Conservation (phyloP, 2,797 vertebrate species). For the Cyprinodon diabolis region DNA sequence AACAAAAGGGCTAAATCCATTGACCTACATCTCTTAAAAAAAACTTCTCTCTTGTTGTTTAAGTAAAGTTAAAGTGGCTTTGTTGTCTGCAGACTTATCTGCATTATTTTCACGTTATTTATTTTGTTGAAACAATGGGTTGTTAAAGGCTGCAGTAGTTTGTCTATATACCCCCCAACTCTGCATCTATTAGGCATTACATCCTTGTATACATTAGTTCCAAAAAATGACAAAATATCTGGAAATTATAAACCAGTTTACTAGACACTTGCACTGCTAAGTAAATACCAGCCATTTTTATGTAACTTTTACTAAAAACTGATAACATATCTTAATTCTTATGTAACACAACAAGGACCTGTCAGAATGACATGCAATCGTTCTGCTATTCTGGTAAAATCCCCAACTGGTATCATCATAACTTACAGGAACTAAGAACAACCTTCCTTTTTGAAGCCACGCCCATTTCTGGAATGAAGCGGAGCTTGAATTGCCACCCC, state of each 20-base stretch:
- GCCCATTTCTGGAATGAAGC: constrained; percentile 27
- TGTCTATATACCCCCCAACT: neutral
- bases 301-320: neutral
- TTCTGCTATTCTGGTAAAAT: neutral
- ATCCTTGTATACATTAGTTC: neutral
- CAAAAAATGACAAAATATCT: neutral
- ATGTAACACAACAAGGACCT: neutral
- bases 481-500: constrained; percentile 2
- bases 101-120: too few species aligned
- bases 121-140: neutral
- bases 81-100: too few species aligned
- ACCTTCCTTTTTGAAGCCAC: neutral
- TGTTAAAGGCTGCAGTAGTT: neutral
- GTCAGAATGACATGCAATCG: neutral
- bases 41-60: too few species aligned
- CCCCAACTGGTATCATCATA: neutral
- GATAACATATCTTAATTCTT: neutral
- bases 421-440: neutral
- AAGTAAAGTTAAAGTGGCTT: neutral
- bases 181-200: neutral
- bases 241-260: neutral
- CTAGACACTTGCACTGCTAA: neutral
- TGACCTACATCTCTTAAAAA: too few species aligned
- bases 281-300: neutral
- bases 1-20: too few species aligned